Conservation (phyloP, 1,140 invertebrate species). For the Triops longicaudatus region DNA sequence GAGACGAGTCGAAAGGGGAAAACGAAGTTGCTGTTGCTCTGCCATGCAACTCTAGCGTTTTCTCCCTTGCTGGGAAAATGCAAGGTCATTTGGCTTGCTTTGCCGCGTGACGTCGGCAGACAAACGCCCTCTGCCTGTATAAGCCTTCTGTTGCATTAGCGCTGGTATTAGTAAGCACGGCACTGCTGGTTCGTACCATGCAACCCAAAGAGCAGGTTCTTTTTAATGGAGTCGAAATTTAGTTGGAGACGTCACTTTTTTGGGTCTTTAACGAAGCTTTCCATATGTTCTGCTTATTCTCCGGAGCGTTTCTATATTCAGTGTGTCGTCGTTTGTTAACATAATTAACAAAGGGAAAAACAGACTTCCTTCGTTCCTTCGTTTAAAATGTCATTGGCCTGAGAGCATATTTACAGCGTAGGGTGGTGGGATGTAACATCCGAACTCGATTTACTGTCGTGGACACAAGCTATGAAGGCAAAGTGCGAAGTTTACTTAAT, state of each 20-base stretch:
- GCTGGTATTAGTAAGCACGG: neutral
- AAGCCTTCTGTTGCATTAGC: constrained; percentile 1
- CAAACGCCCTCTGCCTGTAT: neutral
- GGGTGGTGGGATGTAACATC: neutral
- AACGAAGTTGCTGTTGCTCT: neutral
- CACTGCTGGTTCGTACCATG: neutral
- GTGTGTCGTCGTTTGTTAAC: neutral
- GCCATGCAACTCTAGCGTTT: neutral
- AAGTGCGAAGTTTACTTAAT: neutral
- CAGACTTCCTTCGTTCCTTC: neutral
- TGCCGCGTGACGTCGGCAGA: neutral
- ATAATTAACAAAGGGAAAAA: constrained; percentile 6
- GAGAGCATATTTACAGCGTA: neutral
- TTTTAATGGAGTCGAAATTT: neutral
- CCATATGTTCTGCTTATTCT: neutral
- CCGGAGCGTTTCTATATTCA: neutral
- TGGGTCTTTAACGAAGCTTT: neutral
- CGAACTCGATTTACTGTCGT: neutral
- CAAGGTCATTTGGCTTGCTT: neutral
- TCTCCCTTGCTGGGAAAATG: neutral
- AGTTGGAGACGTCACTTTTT: neutral
- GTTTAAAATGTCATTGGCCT: neutral
- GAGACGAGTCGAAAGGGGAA: neutral
- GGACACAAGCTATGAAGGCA: neutral
- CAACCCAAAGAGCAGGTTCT: neutral